A percentile compares a stretch with the other conserved stretches of the same genome.
These are phyloP conservation scores for Ellobius talpinus DNA, from an alignment of 2,113 vertebrate species.

Conservation along the genomic window DNA sequence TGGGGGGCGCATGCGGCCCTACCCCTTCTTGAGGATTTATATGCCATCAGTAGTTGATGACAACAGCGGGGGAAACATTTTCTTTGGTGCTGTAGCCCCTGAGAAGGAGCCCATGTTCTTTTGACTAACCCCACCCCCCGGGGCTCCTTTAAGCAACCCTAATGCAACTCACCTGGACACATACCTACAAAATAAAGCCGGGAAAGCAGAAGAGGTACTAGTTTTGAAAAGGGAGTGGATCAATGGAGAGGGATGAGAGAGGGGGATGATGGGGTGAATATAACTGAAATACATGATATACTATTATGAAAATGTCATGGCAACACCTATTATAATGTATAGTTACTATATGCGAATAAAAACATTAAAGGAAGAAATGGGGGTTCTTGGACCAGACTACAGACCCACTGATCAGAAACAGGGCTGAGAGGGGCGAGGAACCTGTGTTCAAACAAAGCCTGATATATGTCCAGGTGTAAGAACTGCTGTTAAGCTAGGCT, in stretches of 20 bases:
- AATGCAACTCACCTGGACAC: not conserved
- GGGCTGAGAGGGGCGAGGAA: not conserved
- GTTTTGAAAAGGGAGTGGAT: not conserved
- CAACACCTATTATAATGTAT: not conserved
- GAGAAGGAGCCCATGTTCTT: not conserved
- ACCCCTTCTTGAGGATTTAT: not conserved
- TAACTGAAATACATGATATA: not conserved
- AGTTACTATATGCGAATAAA: not conserved
- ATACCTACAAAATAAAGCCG: not conserved
- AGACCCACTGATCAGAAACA: not conserved
- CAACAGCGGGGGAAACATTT: not conserved
- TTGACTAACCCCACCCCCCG: not conserved
- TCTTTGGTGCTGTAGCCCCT: not conserved
- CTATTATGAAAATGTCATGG: not conserved
- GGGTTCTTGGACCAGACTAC: not conserved
- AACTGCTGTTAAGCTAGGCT: not conserved
- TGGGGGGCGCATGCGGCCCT: not conserved
- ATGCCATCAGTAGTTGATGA: not conserved
- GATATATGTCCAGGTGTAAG: not conserved
- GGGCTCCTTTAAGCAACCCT: not conserved
- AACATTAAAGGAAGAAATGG: not conserved
- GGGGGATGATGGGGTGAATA: not conserved
- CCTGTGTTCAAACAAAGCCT: not conserved
- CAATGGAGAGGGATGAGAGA: not conserved
- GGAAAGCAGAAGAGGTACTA: not conserved